Evolutionary conservation across 2,797 vertebrate species (phyloP).

Genomic region (Botia almorhae): DNA sequence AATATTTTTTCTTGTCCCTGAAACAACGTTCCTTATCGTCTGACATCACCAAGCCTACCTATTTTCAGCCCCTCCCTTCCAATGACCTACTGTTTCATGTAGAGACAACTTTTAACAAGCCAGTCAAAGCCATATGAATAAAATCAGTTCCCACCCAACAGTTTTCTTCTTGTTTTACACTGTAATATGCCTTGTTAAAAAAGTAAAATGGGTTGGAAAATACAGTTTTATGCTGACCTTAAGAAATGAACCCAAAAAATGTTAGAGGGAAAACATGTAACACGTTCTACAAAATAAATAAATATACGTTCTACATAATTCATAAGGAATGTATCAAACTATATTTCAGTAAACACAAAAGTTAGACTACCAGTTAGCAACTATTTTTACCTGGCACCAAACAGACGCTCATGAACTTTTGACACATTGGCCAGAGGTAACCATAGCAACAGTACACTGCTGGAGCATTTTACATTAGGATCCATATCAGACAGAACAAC

Average conservation of each 20-base stretch:
- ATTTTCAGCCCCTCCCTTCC: background rate
- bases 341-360: background rate
- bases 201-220: background rate
- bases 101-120: background rate
- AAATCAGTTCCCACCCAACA: background rate
- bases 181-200: background rate
- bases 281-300: no score
- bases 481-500: background rate
- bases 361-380: no score
- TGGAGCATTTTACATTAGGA: background rate
- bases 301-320: background rate
- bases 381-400: background rate
- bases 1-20: background rate
- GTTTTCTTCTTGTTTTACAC: background rate
- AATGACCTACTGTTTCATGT: background rate
- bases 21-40: background rate
- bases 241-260: no score
- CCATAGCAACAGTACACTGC: background rate
- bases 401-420: background rate
- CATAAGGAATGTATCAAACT: background rate
- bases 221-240: background rate
- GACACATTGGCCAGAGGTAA: background rate
- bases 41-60: background rate
- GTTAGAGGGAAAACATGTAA: no score
- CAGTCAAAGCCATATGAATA: background rate